Base-by-base conservation (phyloP, 2,797 vertebrate species). In the Xerus rutilus region DNA sequence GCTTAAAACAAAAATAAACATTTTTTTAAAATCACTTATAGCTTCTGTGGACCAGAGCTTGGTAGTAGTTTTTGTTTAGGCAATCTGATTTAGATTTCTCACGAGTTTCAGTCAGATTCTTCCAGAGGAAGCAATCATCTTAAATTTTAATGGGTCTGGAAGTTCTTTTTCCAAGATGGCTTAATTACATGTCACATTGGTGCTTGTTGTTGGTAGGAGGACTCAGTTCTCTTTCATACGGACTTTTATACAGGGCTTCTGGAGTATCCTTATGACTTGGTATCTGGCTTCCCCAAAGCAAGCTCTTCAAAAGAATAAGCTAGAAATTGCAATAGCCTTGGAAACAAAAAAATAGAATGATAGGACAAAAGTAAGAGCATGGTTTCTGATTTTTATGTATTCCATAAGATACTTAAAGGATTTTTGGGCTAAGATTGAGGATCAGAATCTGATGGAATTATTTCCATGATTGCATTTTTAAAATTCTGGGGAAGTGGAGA, bases 1-100 rank as follows among this genome's bases (percentile, higher is more conserved):
- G 18, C 14, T 87, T 91, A 69, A 92, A 83, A 85, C n/a, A 79
- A 79, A 32, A 81, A 52, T 25, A 82, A 73, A 59, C 14, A 43
- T 49, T 89, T 89, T 72, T 32, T 43, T 21, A 21, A 57, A 10
- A 49, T 70, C 52, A 67, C 87, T 64, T 52, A 64, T 1, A 73
- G 8, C 35, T 86, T 59, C 32, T 57, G 5, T 84, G 59, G 47
- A 67, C 76, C 84, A 77, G 52, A 78, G 77, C 6, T 54, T 89
- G 62, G 32, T 81, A 67, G 39, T 39, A 43, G 64, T 57, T 57
- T 43, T 62, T 85, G 73, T 20, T 6, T 65, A 18, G 20, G 43
- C 12, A 76, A 74, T 11, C 28, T 77, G 28, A 17, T 32, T 62
- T 59, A 35, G 13, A 79, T 69, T 88, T 96, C 65, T 74, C 14